Base-by-base conservation (phyloP, 2,113 vertebrate species). In the Mus pahari region DNA sequence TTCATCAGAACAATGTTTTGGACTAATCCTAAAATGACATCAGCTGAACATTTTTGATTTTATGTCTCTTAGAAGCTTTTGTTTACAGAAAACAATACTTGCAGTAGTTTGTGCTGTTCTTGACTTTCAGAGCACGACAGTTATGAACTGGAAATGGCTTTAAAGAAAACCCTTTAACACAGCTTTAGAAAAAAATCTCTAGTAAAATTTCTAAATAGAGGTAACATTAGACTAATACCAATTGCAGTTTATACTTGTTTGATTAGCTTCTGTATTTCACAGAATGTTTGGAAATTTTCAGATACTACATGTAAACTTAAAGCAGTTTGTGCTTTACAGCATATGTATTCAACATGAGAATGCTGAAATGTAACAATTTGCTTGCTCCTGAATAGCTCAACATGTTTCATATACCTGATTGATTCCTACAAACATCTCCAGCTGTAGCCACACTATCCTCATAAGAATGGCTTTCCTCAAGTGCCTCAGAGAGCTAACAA, bases 51-150 rank as follows among this genome's bases (percentile, higher is more conserved):
- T 48, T 79, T 26, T 88, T 91, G 7, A 19, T 91, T 89, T 75
- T 14, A 16, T 24, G 28, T 94, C 26, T 88, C 79, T 88, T 55
- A 90, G 93, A 94, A 53, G 64, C 71, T 93, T 97, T 93, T 97
- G 87, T 97, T 90, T 71, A 39, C 31, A 60, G 86, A 53, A 92
- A 94, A 90, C 60, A 96, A 79, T 88, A 50, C 55, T 89, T 91
- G 90, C 62, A 86, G 88, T 79, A 94, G 62, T 14, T 36, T 77
- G 55, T 70, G 33, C 58, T 84, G 17, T 55, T 20, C 36, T 2
- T 48, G 24, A 74, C 33, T 62, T 83, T 78, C n/a, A 79, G 7
- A 39, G 14, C 77, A 26, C 7, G 36, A 33, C 24, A 75, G 20
- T 74, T 87, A 12, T n/a, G 89, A 78, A 74, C 22, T 14, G 48